Conservation (phyloP, 2,113 vertebrate species). For the Onychostoma macrolepis region DNA sequence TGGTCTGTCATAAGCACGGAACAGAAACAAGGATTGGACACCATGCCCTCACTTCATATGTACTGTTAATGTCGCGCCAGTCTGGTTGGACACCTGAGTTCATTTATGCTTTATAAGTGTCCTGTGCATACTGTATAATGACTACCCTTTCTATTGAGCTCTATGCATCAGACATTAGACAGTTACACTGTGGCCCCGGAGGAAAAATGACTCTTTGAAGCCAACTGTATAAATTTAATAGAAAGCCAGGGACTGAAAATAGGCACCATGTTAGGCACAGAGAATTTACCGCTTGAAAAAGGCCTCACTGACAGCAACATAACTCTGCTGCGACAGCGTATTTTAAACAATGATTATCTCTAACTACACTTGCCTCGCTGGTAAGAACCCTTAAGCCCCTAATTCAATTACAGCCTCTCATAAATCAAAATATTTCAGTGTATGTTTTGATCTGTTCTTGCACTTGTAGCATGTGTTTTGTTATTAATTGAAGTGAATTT, state of each 20-base stretch:
- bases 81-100: constrained; percentile 18
- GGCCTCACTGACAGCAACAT: background rate
- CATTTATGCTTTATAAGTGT: constrained; percentile 30
- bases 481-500: constrained; percentile 56
- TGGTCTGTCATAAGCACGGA: background rate
- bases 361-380: constrained; percentile 45
- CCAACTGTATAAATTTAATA: constrained; percentile 52
- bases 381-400: constrained; percentile 53
- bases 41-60: background rate
- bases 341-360: constrained; percentile 66
- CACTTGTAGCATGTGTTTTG: constrained; percentile 58
- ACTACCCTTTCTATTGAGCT: constrained; percentile 49
- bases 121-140: constrained; percentile 26
- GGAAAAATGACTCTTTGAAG: constrained; percentile 51
- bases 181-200: constrained; percentile 24
- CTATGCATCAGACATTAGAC: background rate
- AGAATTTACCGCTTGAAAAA: constrained; percentile 34
- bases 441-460: constrained; percentile 54
- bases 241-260: constrained; percentile 57
- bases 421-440: constrained; percentile 47
- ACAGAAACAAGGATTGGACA: constrained; percentile 16
- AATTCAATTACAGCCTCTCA: constrained; percentile 33
- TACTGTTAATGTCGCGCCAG: background rate
- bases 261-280: constrained; percentile 67
- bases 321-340: constrained; percentile 40